Evolutionary conservation across 2,888 invertebrate species (phyloP), one percentile per base, ranked within the genome.

Genomic region (Steinernema carpocapsae): DNA sequence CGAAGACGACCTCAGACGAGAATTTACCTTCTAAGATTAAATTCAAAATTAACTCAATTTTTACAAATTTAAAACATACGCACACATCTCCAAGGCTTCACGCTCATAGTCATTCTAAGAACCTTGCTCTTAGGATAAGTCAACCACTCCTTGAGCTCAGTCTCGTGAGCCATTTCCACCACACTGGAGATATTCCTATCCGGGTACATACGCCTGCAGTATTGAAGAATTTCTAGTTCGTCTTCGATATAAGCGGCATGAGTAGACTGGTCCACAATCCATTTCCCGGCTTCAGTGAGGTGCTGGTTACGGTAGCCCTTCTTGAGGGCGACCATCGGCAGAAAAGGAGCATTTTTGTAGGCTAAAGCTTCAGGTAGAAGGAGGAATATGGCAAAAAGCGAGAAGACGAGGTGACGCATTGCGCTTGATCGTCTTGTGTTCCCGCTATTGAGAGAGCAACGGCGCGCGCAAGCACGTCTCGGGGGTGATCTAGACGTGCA

Each of bases 81-180:
- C 17, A 64, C 37, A 37, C 64, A 64, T 64, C 64, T 64, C 64
- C 64, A 64, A 26, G 64, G 64, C 64, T 64, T 64, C 12, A 64
- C 64, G 3, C 29, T 4, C 32, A 64, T 17, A 2, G 7, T 29
- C 32, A 64, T 6, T 1, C 32, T 7, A 12, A 17, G 10, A 6
- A 32, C 17, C 2, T 29, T n/a, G 64, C 29, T 64, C 17, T 64
- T n/a, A 29, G 64, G 64, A 37, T n/a, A 64, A 2, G 64, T 64
- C 17, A 32, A 7, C 64, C 64, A 64, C 2, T 64, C 64, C 29
- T 17, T 17, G 32, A 64, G 32, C 2, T 29, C 32, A 2, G 32
- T 64, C 32, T 64, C 64, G 3, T 64, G 64, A 2, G 64, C 64
- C 14, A 17, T 12, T 19, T 64, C 64, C 64, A 64, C 64, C 3